Conservation (phyloP, 2,888 invertebrate species). For the Noctua janthe region DNA sequence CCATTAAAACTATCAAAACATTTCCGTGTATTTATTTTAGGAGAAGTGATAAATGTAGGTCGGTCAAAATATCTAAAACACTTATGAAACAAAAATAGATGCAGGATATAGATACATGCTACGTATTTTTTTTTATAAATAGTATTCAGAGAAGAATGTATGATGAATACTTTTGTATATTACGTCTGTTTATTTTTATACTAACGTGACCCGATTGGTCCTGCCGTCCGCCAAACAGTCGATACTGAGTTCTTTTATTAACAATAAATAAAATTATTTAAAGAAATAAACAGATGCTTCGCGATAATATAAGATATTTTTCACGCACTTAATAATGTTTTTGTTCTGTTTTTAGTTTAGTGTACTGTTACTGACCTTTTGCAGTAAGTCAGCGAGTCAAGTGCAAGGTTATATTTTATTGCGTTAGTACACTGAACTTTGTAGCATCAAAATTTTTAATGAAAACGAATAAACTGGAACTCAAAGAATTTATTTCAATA, state of each 20-base stretch:
- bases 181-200: constrained; percentile 45
- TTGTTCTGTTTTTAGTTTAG: constrained; percentile 24
- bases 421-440: constrained; percentile 28
- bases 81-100: constrained; percentile 40
- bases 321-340: not conserved
- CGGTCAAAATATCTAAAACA: constrained; percentile 29
- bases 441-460: not conserved
- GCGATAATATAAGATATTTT: constrained; percentile 18
- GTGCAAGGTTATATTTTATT: constrained; percentile 42
- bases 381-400: constrained; percentile 29
- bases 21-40: constrained; percentile 46
- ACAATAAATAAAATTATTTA: constrained; percentile 7
- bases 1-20: constrained; percentile 45
- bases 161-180: constrained; percentile 37
- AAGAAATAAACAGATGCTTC: constrained; percentile 26
- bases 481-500: not conserved
- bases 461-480: not conserved
- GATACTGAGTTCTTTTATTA: constrained; percentile 11
- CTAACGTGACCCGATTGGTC: constrained; percentile 24
- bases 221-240: constrained; percentile 5
- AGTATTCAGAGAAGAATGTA: constrained; percentile 42
- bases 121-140: constrained; percentile 24
- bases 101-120: not conserved
- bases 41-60: constrained; percentile 44
- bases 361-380: constrained; percentile 21